Base-by-base conservation (phyloP, 2,113 vertebrate genomes). In the Pelobates fuscus region DNA sequence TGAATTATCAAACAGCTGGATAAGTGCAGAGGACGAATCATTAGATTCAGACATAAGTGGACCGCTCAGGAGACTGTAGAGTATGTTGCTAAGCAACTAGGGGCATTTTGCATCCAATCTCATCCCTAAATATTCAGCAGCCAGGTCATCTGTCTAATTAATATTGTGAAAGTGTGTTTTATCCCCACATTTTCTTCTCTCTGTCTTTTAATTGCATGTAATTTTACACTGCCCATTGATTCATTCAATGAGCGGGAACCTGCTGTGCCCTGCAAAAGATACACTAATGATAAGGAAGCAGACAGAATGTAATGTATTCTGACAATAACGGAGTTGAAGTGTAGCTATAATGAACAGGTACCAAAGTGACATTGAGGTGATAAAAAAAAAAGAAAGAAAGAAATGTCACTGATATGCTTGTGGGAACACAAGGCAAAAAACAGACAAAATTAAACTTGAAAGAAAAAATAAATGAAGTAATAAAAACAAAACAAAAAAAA, bases 1-100 rank as follows among this genome's bases (percentile, higher is more conserved):
- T 80, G 81, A 84, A 82, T 84, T 75, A 77, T 78, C 77, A 58
- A 86, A 83, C 77, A 88, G 67, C 79, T 86, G 77, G 81, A 83
- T 83, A 80, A 83, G 76, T 44, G 78, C 73, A 75, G 63, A 78
- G 0, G 1, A 86, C 12, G 58, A 80, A 80, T 86, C 81, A 84
- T 81, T 78, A 85, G 77, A 78, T 88, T 69, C 37, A 77, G 77
- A 77, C 18, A 80, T 79, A 77, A 37, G 84, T 63, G 78, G 85
- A 82, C 63, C 77, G 69, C 77, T 83, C 81, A 14, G 41, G 81
- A 82, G 77, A 68, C 61, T 67, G 60, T 71, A 60, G 64, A 64
- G 59, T 43, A 66, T 18, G 80, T 82, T 85, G 82, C 82, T 79
- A 83, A 78, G 79, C 81, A 88, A 88, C 85, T 52, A 61, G 80